Evolutionary conservation across 2,888 invertebrate genomes (phyloP), one percentile per base, ranked within the genome.

Genomic region (Exephanes ischioxanthus): DNA sequence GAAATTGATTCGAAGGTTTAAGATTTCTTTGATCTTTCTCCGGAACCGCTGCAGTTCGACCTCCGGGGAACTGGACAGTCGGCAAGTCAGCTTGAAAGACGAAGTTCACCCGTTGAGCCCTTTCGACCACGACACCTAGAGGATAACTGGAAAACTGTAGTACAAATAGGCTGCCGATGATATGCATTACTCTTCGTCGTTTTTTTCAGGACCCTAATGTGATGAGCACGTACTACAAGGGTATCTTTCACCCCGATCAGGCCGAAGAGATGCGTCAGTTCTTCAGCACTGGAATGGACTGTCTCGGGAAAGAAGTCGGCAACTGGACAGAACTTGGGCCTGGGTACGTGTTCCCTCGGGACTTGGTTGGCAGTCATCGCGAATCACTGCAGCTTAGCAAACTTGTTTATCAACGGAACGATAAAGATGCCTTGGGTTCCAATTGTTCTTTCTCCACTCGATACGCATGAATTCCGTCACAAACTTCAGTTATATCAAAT

Each of bases 241-340:
- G 92, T 16, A 89, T 93, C 22, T 91, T 92, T 55, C 22, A 41
- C 45, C 0, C 5, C 0, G 41, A 77, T 0, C 75, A 82, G 5
- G 89, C 91, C 0, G 5, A 26, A 0, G 89, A 88, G 7, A 30
- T 92, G 78, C 0, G 0, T 0, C 5, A 1, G 0, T 92, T 92
- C 63, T 89, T 93, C 77, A 1, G 0, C 1, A 2, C 14, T 0
- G 86, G 88, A 3, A 19, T 83, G 11, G 83, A 80, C 37, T 9
- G 33, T 14, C 75, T 93, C 6, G 91, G 82, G 3, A 51, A 70
- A 0, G 89, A 89, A 80, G 37, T 89, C 0, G 81, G 67, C 33
- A 88, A 61, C 0, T 93, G 93, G 93, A 88, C 91, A 6, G 91
- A 90, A 58, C 22, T 91, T 0, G 89, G 83, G 6, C 80, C 89